Evolutionary conservation across 2,113 vertebrate genomes (phyloP).

Genomic region (Dipodomys spectabilis): DNA sequence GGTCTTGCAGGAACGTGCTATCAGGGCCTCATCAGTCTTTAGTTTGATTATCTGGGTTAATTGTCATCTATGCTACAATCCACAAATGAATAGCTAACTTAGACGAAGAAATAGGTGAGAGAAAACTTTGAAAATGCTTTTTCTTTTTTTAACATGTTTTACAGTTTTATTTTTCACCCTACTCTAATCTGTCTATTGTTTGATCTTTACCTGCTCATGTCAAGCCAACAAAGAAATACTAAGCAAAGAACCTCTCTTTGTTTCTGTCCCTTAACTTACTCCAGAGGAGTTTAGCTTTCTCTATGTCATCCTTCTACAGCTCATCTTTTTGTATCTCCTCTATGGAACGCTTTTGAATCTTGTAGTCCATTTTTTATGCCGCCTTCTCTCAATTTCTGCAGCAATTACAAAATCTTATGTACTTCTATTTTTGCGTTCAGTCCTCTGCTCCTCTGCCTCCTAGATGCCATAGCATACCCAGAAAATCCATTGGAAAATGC

Average conservation of each 20-base stretch:
- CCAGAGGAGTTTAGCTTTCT: background rate
- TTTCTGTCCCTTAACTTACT: background rate
- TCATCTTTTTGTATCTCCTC: background rate
- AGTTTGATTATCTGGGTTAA: background rate
- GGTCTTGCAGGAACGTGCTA: background rate
- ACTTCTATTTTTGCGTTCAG: background rate
- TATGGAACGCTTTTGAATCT: background rate
- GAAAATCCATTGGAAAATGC: background rate
- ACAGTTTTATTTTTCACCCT: background rate
- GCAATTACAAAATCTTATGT: background rate
- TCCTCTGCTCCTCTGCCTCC: background rate
- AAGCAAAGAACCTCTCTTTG: background rate
- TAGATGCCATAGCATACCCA: background rate
- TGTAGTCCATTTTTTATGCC: background rate
- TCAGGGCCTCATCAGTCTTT: background rate
- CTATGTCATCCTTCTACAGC: background rate
- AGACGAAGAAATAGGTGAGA: background rate
- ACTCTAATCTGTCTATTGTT: background rate
- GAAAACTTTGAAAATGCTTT: background rate
- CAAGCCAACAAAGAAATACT: background rate
- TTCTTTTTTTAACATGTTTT: background rate
- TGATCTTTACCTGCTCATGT: background rate
- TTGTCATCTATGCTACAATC: background rate
- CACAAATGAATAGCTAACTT: background rate
- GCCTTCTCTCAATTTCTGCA: background rate